phyloP scores from a whole-genome alignment of 1,140 invertebrate species.

The Cyclina sinensis region DNA sequence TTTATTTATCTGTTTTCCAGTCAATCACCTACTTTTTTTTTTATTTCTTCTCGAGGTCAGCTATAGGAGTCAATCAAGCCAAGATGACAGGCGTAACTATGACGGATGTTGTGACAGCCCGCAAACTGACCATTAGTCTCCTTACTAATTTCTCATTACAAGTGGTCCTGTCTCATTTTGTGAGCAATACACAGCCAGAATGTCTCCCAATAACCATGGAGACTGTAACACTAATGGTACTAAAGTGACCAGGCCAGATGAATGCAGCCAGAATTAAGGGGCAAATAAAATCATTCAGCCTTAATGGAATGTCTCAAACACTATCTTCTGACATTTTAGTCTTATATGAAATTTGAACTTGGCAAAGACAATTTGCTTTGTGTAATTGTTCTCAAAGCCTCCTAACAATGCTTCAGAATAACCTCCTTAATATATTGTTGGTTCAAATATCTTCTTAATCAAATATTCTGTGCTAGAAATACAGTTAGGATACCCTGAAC shows the following conservation, averaged over 20 bases:
- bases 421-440: too few species aligned
- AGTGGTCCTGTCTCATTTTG: neutral
- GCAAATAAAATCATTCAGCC: neutral
- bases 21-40: too few species aligned
- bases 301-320: neutral
- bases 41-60: too few species aligned
- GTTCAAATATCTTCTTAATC: too few species aligned
- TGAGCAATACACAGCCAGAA: neutral
- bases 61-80: neutral
- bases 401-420: too few species aligned
- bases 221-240: neutral
- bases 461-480: too few species aligned
- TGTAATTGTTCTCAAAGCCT: too few species aligned
- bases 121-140: slow-evolving; percentile 21
- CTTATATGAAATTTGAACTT: too few species aligned
- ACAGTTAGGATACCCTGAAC: too few species aligned
- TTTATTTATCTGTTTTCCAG: too few species aligned
- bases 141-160: neutral
- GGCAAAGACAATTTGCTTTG: too few species aligned
- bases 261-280: neutral
- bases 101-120: neutral
- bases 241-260: neutral
- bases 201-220: neutral
- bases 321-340: too few species aligned
- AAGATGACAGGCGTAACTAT: neutral